Percentiles rank a stretch among this genome's conserved stretches.
These are phyloP conservation scores for Osmerus mordax DNA, from an alignment of 2,113 vertebrate species.

Conservation along the genomic window DNA sequence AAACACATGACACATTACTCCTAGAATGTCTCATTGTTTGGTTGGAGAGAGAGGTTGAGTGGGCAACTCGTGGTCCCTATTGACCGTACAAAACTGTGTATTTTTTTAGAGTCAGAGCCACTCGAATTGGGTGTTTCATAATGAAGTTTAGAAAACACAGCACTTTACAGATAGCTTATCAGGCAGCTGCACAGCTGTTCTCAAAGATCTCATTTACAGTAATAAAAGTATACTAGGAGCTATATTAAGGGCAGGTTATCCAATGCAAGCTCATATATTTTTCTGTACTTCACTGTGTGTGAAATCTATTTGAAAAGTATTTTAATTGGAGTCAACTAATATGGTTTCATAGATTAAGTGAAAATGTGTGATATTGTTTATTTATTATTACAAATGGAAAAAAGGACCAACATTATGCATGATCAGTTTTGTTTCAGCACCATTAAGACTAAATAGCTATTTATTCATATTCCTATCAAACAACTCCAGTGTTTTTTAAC, in stretches of 20 bases:
- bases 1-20: slow-evolving; percentile 59
- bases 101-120: slow-evolving; percentile 54
- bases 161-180: slow-evolving; percentile 41
- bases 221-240: slow-evolving; percentile 30
- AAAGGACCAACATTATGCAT: too few species aligned
- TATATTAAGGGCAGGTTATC: slow-evolving; percentile 32
- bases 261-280: slow-evolving; percentile 31
- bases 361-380: neutral
- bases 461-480: too few species aligned
- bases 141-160: slow-evolving; percentile 57
- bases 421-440: too few species aligned
- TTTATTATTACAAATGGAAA: too few species aligned
- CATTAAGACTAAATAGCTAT: too few species aligned
- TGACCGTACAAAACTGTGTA: slow-evolving; percentile 44
- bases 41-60: slow-evolving; percentile 44
- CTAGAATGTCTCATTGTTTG: slow-evolving; percentile 64
- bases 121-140: slow-evolving; percentile 47
- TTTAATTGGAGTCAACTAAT: neutral
- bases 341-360: neutral
- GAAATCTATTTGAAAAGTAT: neutral
- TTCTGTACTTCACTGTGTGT: slow-evolving; percentile 7
- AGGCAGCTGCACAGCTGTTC: slow-evolving; percentile 51
- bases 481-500: too few species aligned
- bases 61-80: slow-evolving; percentile 50
- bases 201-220: slow-evolving; percentile 45